A percentile compares a stretch with the other conserved stretches of the same genome.
Evolutionary conservation across 2,888 invertebrate species (phyloP).

Genomic region (Stegophylla sp.): DNA sequence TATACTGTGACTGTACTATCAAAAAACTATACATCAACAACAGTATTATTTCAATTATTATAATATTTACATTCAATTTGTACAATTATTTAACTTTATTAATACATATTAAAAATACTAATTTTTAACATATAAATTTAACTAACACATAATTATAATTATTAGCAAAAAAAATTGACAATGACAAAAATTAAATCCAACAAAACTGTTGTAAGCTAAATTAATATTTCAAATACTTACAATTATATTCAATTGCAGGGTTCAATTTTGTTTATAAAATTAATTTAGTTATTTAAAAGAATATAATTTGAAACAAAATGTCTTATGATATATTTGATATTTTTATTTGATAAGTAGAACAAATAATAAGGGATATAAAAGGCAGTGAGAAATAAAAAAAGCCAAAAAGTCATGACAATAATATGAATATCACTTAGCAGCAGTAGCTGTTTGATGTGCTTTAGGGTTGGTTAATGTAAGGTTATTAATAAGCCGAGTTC

Average conservation of each 20-base stretch:
- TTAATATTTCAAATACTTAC: conserved; percentile 11
- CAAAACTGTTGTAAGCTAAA: conserved; percentile 6
- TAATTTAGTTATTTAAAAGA: conserved; percentile 20
- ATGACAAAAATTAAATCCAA: conserved; percentile 47
- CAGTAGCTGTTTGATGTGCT: conserved; percentile 50
- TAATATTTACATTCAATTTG: conserved; percentile 36
- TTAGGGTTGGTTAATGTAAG: conserved; percentile 38
- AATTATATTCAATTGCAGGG: conserved; percentile 7
- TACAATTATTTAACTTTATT: conserved; percentile 30
- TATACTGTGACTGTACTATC: not conserved
- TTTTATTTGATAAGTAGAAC: conserved; percentile 37
- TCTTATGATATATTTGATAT: conserved; percentile 21
- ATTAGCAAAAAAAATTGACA: conserved; percentile 11
- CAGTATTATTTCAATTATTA: conserved; percentile 24
- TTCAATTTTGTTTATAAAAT: conserved; percentile 21
- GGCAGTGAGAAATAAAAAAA: conserved; percentile 49
- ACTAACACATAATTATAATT: conserved; percentile 29
- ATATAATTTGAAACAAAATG: conserved; percentile 12
- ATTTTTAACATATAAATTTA: conserved; percentile 39
- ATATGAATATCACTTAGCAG: conserved; percentile 43
- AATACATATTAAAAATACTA: conserved; percentile 39
- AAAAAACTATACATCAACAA: conserved; percentile 31
- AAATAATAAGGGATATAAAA: conserved; percentile 34
- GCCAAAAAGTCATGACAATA: conserved; percentile 4
- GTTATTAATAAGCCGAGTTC: conserved; percentile 39